Base-by-base conservation (phyloP, 2,888 invertebrate genomes). In the Sphecodes monilicornis region DNA sequence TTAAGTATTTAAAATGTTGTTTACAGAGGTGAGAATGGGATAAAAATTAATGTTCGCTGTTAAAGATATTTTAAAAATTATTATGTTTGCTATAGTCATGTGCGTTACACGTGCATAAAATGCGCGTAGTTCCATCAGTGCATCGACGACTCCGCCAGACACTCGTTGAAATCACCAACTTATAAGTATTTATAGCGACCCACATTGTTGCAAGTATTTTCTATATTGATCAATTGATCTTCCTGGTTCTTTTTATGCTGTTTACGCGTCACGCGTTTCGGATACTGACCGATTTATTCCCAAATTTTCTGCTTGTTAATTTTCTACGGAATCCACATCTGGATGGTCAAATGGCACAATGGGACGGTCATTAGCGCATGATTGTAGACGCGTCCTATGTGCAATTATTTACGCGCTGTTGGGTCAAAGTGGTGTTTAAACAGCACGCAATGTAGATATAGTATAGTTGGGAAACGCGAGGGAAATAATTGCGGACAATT, bases 131-230 rank as follows among this genome's bases (percentile, higher is more conserved):
- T 36, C 22, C 36, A 36, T 66, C 22, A 36, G 10, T 66, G n/a
- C 68, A 39, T 26, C n/a, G 68, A 3, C 13, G 16, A n/a, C 26
- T 69, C 41, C 36, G 41, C 68, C 22, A 41, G 36, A 69, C 68
- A 69, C 41, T 69, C 68, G 68, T 69, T 69, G 41, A 2, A 69
- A 18, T 22, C 43, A 76, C 18, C 54, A 36, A 69, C 75, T 43
- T 50, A 66, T 66, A 36, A 60, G 66, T 66, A 66, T 66, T 66
- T 36, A 66, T 66, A 66, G 36, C 66, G 66, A 66, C 66, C 66
- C 66, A 66, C 36, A 66, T 66, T 22, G 22, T 4, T n/a, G 3
- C 11, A 66, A n/a, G 22, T 64, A 64, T 32, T 18, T 66, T n/a
- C 36, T 66, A 22, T 22, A 22, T 66, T 66, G 18, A 1, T 66